phyloP scores from a whole-genome alignment of 1,140 invertebrate genomes.

The Vanessa atalanta region DNA sequence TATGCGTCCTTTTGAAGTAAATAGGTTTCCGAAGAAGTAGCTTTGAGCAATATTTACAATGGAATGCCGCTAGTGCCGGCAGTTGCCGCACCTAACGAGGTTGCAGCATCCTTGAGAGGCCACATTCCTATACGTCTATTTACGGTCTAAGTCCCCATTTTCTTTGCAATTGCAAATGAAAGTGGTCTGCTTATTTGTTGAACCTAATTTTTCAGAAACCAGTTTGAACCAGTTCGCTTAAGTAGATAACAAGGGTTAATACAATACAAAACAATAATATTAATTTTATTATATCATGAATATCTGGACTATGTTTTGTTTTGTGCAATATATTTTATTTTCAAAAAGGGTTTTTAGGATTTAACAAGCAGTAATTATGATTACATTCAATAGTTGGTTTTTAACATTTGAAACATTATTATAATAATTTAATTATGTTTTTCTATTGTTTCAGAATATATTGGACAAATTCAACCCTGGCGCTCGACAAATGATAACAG shows the following conservation, averaged over 20 bases:
- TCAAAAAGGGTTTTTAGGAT: no score
- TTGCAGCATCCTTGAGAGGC: slow-evolving; percentile 78
- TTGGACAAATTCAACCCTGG: slow-evolving; percentile 97
- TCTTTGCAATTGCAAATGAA: slow-evolving; percentile 57
- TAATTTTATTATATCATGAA: no score
- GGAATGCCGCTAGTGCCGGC: slow-evolving; percentile 62
- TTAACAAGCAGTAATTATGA: no score
- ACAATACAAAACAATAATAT: no score
- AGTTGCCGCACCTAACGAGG: slow-evolving; percentile 70
- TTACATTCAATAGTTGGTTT: no score
- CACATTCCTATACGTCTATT: slow-evolving; percentile 69
- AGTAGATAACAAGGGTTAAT: background rate
- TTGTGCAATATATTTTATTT: no score
- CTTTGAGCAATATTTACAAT: slow-evolving; percentile 59
- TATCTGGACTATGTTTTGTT: no score
- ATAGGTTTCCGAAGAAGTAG: slow-evolving; percentile 53
- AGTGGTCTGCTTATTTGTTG: slow-evolving; percentile 18
- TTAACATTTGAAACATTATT: background rate
- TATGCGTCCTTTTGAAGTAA: slow-evolving; percentile 39
- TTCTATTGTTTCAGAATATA: slow-evolving; percentile 90
- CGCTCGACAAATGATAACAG: slow-evolving; percentile 94
- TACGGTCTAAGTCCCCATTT: slow-evolving; percentile 56
- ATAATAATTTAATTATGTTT: background rate
- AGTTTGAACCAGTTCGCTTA: background rate
- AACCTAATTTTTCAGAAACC: slow-evolving; percentile 7